phyloP scores from a whole-genome alignment of 2,797 vertebrate species.

The Champsocephalus gunnari region DNA sequence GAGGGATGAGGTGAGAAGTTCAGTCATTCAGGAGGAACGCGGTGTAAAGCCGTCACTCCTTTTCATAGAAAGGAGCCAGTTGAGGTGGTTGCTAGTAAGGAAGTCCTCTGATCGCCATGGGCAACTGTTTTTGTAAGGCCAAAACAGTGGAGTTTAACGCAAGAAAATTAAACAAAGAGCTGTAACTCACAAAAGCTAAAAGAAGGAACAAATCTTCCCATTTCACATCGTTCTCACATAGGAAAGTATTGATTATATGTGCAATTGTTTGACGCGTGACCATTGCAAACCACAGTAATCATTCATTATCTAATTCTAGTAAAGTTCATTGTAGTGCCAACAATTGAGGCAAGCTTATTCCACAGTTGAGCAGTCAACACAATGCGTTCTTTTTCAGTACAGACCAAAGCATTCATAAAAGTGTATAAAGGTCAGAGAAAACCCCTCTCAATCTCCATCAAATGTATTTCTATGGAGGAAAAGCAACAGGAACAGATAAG shows the following conservation, averaged over 20 bases:
- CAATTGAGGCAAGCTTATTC: slow-evolving; percentile 26
- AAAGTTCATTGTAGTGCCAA: background rate
- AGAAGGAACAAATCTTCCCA: background rate
- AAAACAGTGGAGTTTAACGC: too few species aligned
- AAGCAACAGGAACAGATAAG: slow-evolving; percentile 67
- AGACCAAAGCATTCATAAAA: slow-evolving; percentile 15
- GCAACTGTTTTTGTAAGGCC: too few species aligned
- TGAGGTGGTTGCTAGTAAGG: too few species aligned
- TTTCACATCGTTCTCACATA: background rate
- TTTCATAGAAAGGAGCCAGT: too few species aligned
- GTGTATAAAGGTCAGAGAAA: slow-evolving; percentile 45
- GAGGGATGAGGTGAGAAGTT: too few species aligned
- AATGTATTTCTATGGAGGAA: slow-evolving; percentile 62
- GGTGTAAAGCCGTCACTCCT: too few species aligned
- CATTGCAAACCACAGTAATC: background rate
- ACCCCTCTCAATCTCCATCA: slow-evolving; percentile 26
- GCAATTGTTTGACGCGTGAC: background rate
- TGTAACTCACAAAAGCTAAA: background rate
- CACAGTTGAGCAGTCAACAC: slow-evolving; percentile 19
- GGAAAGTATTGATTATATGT: background rate
- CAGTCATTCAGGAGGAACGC: too few species aligned
- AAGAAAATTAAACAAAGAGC: background rate
- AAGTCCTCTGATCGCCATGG: too few species aligned
- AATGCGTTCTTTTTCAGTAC: slow-evolving; percentile 47
- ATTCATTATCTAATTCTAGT: background rate